phyloP scores from a whole-genome alignment of 2,888 invertebrate genomes.

The Sphaerophoria taeniata region DNA sequence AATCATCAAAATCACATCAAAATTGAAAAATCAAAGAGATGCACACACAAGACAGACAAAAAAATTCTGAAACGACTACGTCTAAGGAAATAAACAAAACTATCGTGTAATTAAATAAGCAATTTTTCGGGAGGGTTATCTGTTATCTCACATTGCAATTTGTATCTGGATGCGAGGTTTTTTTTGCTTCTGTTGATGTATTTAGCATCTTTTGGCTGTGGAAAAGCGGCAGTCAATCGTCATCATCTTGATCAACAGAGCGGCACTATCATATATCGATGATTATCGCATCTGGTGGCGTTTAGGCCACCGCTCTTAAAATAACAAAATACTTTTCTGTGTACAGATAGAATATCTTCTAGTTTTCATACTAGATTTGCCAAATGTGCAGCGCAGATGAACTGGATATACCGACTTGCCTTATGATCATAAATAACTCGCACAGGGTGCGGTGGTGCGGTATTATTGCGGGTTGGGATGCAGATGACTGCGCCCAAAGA shows the following conservation, averaged over 20 bases:
- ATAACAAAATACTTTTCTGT: slow-evolving; percentile 60
- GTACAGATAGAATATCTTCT: slow-evolving; percentile 8
- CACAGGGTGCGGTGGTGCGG: neutral
- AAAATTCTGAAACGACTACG: slow-evolving; percentile 17
- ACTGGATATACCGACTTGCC: slow-evolving; percentile 33
- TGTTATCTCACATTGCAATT: slow-evolving; percentile 43
- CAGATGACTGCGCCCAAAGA: slow-evolving; percentile 41
- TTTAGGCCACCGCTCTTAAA: slow-evolving; percentile 71
- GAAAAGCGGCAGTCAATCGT: slow-evolving; percentile 42
- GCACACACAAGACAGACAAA: slow-evolving; percentile 2
- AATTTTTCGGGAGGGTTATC: slow-evolving; percentile 45
- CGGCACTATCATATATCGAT: slow-evolving; percentile 66
- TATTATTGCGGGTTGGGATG: too few relatives aligned
- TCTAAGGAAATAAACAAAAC: slow-evolving; percentile 68
- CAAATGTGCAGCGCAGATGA: slow-evolving; percentile 30
- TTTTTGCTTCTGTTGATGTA: neutral
- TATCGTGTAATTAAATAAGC: slow-evolving; percentile 69
- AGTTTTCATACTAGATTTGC: neutral
- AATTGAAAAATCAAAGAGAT: slow-evolving; percentile 70
- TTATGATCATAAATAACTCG: slow-evolving; percentile 65
- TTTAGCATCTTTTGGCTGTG: slow-evolving; percentile 8
- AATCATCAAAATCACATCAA: slow-evolving; percentile 73
- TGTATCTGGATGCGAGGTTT: neutral
- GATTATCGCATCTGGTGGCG: slow-evolving; percentile 74
- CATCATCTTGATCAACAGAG: slow-evolving; percentile 47